Percentiles rank a stretch among this genome's conserved stretches.
These are phyloP conservation scores for Rhynchomys soricoides DNA, from an alignment of 2,113 vertebrate species.

Conservation along the genomic window DNA sequence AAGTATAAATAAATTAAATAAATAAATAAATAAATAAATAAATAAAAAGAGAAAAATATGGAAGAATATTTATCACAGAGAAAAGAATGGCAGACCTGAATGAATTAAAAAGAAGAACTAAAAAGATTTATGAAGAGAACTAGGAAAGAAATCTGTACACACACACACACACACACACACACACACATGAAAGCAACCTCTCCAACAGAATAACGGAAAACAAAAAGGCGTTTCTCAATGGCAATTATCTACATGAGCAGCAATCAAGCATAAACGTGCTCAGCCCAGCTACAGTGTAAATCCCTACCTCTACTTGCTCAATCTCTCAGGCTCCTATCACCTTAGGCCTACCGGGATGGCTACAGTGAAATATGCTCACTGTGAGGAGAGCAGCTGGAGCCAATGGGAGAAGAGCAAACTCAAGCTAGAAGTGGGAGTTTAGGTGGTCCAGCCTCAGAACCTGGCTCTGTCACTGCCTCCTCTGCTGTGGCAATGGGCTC, in stretches of 20 bases:
- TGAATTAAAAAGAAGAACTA: not conserved
- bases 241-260: not conserved
- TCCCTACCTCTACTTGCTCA: not conserved
- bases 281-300: too few species aligned
- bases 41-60: too few species aligned
- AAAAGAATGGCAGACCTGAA: not conserved
- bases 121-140: not conserved
- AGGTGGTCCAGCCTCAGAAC: not conserved
- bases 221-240: not conserved
- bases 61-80: too few species aligned
- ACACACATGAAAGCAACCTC: too few species aligned
- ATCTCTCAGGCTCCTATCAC: not conserved
- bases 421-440: not conserved
- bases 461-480: not conserved
- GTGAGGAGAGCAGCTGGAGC: not conserved
- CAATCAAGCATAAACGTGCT: too few species aligned
- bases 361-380: too few species aligned
- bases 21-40: too few species aligned
- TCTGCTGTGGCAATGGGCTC: not conserved
- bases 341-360: not conserved
- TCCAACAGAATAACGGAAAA: too few species aligned
- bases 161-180: too few species aligned
- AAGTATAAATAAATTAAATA: too few species aligned
- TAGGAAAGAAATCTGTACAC: too few species aligned
- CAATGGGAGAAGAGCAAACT: not conserved